Base-by-base conservation (phyloP, 2,113 vertebrate genomes). In the Hippocampus comes region DNA sequence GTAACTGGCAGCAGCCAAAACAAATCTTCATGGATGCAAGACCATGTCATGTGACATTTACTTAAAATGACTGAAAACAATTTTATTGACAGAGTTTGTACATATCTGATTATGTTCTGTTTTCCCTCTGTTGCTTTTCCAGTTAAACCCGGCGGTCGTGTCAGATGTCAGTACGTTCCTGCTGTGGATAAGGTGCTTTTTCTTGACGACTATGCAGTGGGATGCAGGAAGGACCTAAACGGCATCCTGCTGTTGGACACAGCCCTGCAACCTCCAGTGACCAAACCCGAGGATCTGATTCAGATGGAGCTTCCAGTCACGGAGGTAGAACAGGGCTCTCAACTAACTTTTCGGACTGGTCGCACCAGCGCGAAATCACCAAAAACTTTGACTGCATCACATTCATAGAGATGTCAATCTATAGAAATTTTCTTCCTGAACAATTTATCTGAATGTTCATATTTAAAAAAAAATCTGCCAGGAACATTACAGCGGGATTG, bases 171-270 rank as follows among this genome's bases (percentile, higher is more conserved):
- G 90, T 99, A 99, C 93, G 96, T 99, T 86, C 95, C 96, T 61
- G 94, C 96, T 59, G 97, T 98, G 91, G 97, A 99, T 94, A 99
- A 98, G 92, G 97, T 99, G 87, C 93, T 99, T 88, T 99, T 99
- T 89, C 96, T 99, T 92, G 96, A 98, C 0, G 97, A 99, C 91
- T 98, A 96, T 76, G 96, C 96, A 71, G 97, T 99, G 77, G 97
- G 97, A 77, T 99, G 97, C 93, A 95, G 97, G 82, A 99, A 99
- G 81, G 97, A 99, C 90, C 92, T 99, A 73, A 99, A 99, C 79
- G 97, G 97, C 77, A 99, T 99, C 91, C 93, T 99, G 68, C 93
- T 99, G 76, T 91, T 99, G 87, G 97, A 99, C 89, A 99, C 97
- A 63, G 97, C 97, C 74, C 94, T 99, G 71, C 97, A 99, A 92